A percentile compares a stretch with the other conserved stretches of the same genome.
phyloP scores from a whole-genome alignment of 2,113 vertebrate species.

The Bufo gargarizans region DNA sequence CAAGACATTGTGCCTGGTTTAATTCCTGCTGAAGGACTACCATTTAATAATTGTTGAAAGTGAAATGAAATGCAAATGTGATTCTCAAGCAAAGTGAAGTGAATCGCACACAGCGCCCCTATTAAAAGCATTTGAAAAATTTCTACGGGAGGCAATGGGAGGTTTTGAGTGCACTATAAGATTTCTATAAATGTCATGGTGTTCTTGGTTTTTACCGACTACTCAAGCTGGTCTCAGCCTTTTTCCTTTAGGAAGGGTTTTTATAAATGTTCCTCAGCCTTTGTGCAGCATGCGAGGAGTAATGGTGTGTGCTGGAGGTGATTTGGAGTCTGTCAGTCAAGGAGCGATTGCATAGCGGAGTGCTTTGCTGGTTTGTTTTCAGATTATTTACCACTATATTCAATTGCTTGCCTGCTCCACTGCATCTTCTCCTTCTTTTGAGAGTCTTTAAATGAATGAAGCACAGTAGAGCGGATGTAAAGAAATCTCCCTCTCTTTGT shows the following conservation, averaged over 20 bases:
- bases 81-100: too few species aligned
- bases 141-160: too few species aligned
- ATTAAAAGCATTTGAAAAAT: too few species aligned
- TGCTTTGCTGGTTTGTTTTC: not conserved
- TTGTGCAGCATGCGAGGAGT: not conserved
- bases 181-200: not conserved
- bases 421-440: not conserved
- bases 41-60: too few species aligned
- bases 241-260: not conserved
- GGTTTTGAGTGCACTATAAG: too few species aligned
- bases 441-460: not conserved
- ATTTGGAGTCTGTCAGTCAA: constrained; percentile 19
- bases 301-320: not conserved
- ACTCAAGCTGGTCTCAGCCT: not conserved
- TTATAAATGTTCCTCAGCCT: not conserved
- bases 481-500: not conserved
- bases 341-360: not conserved
- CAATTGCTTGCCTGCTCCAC: constrained; percentile 5
- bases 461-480: not conserved
- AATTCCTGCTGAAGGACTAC: too few species aligned
- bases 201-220: not conserved
- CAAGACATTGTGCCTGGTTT: too few species aligned
- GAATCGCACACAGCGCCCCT: too few species aligned
- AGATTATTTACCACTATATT: constrained; percentile 1
- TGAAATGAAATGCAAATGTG: too few species aligned